A percentile compares a stretch with the other conserved stretches of the same genome.
Evolutionary conservation across 2,888 invertebrate genomes (phyloP).

Genomic region (Drosophila percnosoma): DNA sequence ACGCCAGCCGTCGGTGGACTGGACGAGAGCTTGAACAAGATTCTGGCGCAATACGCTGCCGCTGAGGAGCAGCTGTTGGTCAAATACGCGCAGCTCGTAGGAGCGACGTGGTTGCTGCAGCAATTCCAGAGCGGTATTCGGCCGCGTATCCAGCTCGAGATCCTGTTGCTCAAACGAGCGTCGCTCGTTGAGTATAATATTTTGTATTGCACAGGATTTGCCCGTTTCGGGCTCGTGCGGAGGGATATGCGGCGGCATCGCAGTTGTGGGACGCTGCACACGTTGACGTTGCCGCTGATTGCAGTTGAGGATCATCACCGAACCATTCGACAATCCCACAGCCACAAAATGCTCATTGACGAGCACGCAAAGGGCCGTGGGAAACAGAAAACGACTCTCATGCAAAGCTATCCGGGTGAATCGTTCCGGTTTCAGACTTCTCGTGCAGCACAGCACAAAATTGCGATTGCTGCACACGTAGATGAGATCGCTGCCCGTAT

Average conservation of each 20-base stretch:
- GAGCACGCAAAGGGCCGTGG: constrained; percentile 81
- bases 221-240: constrained; percentile 64
- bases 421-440: constrained; percentile 79
- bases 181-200: constrained; percentile 83
- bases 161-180: constrained; percentile 58
- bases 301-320: constrained; percentile 83
- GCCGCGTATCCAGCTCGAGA: constrained; percentile 57
- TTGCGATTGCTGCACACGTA: constrained; percentile 84
- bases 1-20: constrained; percentile 82
- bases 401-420: constrained; percentile 80
- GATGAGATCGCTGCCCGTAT: constrained; percentile 79
- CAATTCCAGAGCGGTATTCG: constrained; percentile 73
- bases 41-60: constrained; percentile 81
- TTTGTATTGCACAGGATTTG: constrained; percentile 85
- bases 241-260: constrained; percentile 21
- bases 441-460: constrained; percentile 82
- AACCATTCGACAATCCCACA: constrained; percentile 84
- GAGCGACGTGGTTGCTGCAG: constrained; percentile 74
- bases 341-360: constrained; percentile 81
- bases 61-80: constrained; percentile 81
- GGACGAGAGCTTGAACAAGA: constrained; percentile 79
- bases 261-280: constrained; percentile 45
- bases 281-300: constrained; percentile 61
- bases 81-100: constrained; percentile 79
- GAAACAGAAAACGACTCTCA: constrained; percentile 82